A percentile compares a stretch with the other conserved stretches of the same genome.
Evolutionary conservation across 23 tunicate species (phyloP).

Genomic region (Corella eumyota): DNA sequence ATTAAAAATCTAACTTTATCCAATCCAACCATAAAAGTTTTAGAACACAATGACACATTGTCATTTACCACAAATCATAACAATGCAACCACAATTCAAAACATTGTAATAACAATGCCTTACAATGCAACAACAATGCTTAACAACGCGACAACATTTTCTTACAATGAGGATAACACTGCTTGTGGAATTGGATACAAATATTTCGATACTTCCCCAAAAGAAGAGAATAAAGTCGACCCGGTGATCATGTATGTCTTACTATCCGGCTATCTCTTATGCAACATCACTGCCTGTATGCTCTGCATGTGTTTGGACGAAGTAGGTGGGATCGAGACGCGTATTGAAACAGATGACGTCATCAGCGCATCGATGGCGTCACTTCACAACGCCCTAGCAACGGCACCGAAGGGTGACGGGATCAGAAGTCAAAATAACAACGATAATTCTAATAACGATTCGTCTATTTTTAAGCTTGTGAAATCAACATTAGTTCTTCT

Average conservation of each 20-base stretch:
- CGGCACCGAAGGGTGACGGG: not conserved
- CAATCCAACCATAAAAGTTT: too few species aligned
- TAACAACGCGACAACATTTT: not conserved
- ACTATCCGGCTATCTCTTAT: slow-evolving; percentile 19
- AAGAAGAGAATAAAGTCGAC: slow-evolving; percentile 14
- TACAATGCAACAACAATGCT: not conserved
- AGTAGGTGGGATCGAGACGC: slow-evolving; percentile 20
- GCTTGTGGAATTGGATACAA: slow-evolving; percentile 37
- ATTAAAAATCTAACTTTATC: too few species aligned
- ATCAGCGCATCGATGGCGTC: slow-evolving; percentile 23
- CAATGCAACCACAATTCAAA: too few species aligned
- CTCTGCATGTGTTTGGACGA: slow-evolving; percentile 47
- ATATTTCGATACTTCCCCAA: slow-evolving; percentile 3
- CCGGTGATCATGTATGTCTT: slow-evolving; percentile 32
- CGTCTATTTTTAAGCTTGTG: slow-evolving; percentile 19
- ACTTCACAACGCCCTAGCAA: not conserved
- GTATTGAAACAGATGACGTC: slow-evolving; percentile 6
- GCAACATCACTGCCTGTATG: slow-evolving; percentile 21
- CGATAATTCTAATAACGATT: not conserved
- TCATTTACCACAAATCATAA: too few species aligned
- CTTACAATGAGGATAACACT: not conserved
- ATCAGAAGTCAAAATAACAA: not conserved
- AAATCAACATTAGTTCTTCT: slow-evolving; percentile 38
- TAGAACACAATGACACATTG: too few species aligned
- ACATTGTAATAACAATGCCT: too few species aligned